phyloP scores from a whole-genome alignment of 1,140 invertebrate genomes.

The Thaumetopoea pityocampa region DNA sequence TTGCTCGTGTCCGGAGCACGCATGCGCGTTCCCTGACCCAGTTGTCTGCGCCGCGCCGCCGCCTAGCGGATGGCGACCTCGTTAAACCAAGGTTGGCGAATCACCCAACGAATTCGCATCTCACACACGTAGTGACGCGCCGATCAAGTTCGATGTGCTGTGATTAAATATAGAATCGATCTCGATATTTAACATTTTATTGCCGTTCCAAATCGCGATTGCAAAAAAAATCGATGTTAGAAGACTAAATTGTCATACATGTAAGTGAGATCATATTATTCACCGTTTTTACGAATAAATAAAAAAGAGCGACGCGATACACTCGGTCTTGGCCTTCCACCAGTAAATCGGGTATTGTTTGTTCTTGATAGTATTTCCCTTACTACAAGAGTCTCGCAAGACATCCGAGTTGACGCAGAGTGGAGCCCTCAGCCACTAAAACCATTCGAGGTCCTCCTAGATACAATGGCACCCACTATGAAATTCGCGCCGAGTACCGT shows the following conservation, averaged over 20 bases:
- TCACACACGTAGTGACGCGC: constrained; percentile 51
- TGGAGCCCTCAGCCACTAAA: no score
- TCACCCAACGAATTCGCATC: constrained; percentile 52
- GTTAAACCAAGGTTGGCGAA: constrained; percentile 63
- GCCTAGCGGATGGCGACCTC: constrained; percentile 50
- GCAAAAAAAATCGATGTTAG: neutral
- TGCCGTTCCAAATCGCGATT: constrained; percentile 3
- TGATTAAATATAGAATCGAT: constrained; percentile 23
- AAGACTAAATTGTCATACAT: neutral
- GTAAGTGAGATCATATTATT: constrained; percentile 1
- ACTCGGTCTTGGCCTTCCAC: no score
- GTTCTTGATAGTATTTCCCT: no score
- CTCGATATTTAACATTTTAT: constrained; percentile 10
- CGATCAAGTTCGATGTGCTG: constrained; percentile 22
- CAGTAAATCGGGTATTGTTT: no score
- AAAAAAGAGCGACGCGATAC: no score
- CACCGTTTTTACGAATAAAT: no score
- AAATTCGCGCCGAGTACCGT: no score
- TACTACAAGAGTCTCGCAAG: no score
- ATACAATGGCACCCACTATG: no score
- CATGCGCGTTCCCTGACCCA: constrained; percentile 66
- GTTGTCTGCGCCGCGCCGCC: constrained; percentile 42
- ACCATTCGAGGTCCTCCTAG: no score
- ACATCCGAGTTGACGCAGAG: no score
- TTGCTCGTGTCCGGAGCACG: constrained; percentile 60